phyloP scores from a whole-genome alignment of 2,797 vertebrate species.

The Chromis chromis region DNA sequence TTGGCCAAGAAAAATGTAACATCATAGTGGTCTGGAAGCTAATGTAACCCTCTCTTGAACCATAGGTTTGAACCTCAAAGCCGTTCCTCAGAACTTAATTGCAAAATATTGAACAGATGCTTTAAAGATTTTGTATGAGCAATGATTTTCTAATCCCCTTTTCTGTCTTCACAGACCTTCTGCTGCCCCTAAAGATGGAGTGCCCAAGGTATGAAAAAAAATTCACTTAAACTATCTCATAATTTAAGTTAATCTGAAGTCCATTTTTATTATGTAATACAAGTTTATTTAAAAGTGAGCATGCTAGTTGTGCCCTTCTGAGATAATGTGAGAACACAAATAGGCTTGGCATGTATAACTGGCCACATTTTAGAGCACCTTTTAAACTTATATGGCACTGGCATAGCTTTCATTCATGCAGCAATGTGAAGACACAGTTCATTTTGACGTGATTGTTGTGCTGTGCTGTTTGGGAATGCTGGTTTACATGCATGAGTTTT shows the following conservation, averaged over 20 bases:
- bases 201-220: conserved; percentile 85
- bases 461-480: conserved; percentile 48
- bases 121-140: conserved; percentile 6
- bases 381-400: conserved; percentile 31
- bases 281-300: conserved; percentile 17
- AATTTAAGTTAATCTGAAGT: background rate
- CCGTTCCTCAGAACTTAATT: background rate
- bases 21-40: background rate
- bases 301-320: conserved; percentile 65
- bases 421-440: conserved; percentile 14
- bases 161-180: conserved; percentile 84
- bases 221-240: conserved; percentile 2
- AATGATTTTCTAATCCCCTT: conserved; percentile 24
- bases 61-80: background rate
- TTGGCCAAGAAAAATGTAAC: too few species aligned
- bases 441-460: conserved; percentile 30
- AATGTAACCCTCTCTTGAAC: background rate
- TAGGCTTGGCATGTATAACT: conserved; percentile 50
- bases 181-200: conserved; percentile 79
- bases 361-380: conserved; percentile 19
- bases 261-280: background rate
- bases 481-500: conserved; percentile 59
- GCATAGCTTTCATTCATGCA: conserved; percentile 41
- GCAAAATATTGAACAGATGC: conserved; percentile 1
- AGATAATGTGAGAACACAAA: conserved; percentile 54